Percentiles rank a stretch among this genome's conserved stretches.
Evolutionary conservation across 2,888 invertebrate species (phyloP).

Genomic region (Troides oblongomaculatus): DNA sequence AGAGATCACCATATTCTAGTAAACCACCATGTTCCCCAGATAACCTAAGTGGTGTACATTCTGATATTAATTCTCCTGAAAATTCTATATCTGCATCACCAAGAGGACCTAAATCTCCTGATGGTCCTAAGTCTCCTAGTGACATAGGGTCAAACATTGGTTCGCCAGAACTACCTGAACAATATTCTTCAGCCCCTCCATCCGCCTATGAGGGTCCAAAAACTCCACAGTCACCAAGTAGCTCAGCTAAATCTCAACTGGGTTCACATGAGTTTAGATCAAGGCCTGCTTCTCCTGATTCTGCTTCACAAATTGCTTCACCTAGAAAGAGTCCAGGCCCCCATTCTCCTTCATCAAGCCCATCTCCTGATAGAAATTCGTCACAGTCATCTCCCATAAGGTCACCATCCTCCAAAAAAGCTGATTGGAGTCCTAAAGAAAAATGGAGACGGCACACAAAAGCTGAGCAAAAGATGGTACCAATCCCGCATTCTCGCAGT

Average conservation of each 20-base stretch:
- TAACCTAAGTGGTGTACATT: conserved; percentile 68
- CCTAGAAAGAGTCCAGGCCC: conserved; percentile 50
- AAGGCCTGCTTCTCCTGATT: conserved; percentile 61
- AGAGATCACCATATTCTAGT: conserved; percentile 41
- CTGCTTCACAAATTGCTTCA: conserved; percentile 50
- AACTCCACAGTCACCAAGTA: conserved; percentile 61
- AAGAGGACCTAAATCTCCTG: conserved; percentile 66
- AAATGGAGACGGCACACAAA: conserved; percentile 72
- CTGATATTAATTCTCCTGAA: conserved; percentile 73
- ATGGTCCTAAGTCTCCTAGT: conserved; percentile 69
- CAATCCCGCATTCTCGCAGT: conserved; percentile 53
- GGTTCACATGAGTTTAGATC: conserved; percentile 57
- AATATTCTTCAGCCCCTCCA: conserved; percentile 51
- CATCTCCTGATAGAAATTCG: conserved; percentile 60
- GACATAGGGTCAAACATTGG: conserved; percentile 50
- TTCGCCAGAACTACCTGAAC: conserved; percentile 49
- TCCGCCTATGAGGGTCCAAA: conserved; percentile 62
- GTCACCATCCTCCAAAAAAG: conserved; percentile 47
- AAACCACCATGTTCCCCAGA: conserved; percentile 57
- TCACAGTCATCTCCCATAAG: conserved; percentile 50
- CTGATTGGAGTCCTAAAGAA: conserved; percentile 67
- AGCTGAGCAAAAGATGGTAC: conserved; percentile 72
- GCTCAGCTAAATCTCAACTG: conserved; percentile 56
- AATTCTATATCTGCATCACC: conserved; percentile 67
- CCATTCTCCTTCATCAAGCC: conserved; percentile 58